Evolutionary conservation across 2,888 invertebrate species (phyloP).

Genomic region (Scaptomyza cyrtandrae): DNA sequence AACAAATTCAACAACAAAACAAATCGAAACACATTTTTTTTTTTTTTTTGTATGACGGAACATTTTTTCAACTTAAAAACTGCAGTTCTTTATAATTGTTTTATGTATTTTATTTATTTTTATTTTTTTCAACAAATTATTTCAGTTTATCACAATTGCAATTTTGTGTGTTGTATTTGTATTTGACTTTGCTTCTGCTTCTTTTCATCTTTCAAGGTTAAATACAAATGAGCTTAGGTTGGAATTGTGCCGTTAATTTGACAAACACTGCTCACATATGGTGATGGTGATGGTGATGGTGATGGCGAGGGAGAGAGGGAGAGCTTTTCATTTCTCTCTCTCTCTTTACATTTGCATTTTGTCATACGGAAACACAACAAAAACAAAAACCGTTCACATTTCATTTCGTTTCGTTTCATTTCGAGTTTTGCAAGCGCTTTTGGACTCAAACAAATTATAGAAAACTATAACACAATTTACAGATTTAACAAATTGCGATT

Average conservation of each 20-base stretch:
- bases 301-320: not conserved
- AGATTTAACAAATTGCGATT: constrained; percentile 21
- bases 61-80: constrained; percentile 6
- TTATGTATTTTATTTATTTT: not conserved
- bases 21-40: constrained; percentile 27
- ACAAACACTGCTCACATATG: constrained; percentile 20
- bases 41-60: constrained; percentile 22
- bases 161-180: constrained; percentile 19
- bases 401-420: constrained; percentile 15
- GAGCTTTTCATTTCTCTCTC: constrained; percentile 7
- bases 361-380: constrained; percentile 24
- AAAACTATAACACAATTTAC: constrained; percentile 37
- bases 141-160: constrained; percentile 56
- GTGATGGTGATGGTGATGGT: not conserved
- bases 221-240: constrained; percentile 2
- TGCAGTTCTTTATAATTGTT: constrained; percentile 13
- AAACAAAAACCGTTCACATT: constrained; percentile 16
- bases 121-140: constrained; percentile 20
- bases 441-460: constrained; percentile 18
- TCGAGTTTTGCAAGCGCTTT: constrained; percentile 21
- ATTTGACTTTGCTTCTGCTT: not conserved
- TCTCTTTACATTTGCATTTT: constrained; percentile 14
- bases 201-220: not conserved
- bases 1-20: not conserved
- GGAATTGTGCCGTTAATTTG: constrained; percentile 14